phyloP scores from a whole-genome alignment of 2,113 vertebrate species.

The Lonchura striata region DNA sequence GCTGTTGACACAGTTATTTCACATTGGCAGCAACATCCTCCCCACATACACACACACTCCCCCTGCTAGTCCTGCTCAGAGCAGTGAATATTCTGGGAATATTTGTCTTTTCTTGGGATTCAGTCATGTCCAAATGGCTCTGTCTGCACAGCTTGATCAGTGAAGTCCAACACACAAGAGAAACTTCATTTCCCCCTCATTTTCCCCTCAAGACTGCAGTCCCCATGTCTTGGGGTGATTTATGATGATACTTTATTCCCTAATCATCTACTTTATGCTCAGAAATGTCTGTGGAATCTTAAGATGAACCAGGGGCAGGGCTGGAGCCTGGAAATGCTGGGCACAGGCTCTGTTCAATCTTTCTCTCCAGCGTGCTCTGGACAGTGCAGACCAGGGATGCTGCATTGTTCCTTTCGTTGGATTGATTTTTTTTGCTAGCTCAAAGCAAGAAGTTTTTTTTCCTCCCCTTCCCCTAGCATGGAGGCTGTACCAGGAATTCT shows the following conservation, averaged over 20 bases:
- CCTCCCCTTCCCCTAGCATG: neutral
- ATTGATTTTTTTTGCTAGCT: neutral
- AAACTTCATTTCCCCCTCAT: neutral
- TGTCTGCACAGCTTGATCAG: neutral
- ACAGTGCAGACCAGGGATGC: rapidly evolving
- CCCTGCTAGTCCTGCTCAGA: neutral
- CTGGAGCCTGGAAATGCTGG: neutral
- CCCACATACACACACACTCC: neutral
- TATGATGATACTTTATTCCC: neutral
- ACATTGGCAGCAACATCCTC: slow-evolving; percentile 16
- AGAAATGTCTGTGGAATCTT: neutral
- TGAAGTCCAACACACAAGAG: neutral
- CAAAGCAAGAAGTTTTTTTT: neutral
- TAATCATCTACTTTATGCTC: neutral
- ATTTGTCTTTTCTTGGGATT: neutral
- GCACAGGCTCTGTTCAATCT: neutral
- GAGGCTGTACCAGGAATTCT: neutral
- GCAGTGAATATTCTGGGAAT: neutral
- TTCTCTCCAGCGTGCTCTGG: too few species aligned
- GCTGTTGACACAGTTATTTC: slow-evolving; percentile 54
- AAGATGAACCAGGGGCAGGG: neutral
- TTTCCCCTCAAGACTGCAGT: neutral
- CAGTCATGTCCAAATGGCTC: neutral
- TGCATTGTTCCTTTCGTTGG: neutral
- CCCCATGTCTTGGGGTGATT: neutral